These are phyloP conservation scores for Chelidonichthys spinosus DNA, from an alignment of 2,797 vertebrate genomes.

Conservation along the genomic window DNA sequence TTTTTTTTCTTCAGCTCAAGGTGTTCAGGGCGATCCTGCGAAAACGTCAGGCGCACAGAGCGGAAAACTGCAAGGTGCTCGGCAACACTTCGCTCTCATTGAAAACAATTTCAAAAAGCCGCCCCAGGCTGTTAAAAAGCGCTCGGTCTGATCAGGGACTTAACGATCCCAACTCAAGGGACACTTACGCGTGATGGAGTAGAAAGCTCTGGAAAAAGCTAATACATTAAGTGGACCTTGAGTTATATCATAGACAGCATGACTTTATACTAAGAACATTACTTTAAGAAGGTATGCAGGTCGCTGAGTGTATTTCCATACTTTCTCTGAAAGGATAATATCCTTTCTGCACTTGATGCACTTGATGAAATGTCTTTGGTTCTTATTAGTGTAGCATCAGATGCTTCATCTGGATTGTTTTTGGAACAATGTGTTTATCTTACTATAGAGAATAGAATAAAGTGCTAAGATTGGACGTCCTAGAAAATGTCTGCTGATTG, in stretches of 20 bases:
- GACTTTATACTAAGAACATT: no score
- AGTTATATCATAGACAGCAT: not conserved
- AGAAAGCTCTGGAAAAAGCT: conserved; percentile 8
- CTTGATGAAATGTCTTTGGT: not conserved
- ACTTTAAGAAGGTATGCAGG: not conserved
- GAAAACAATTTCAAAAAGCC: no score
- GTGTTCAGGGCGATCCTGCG: no score
- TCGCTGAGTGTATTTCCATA: not conserved
- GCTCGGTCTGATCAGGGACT: no score
- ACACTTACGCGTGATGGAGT: not conserved
- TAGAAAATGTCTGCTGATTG: not conserved
- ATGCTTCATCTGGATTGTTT: not conserved
- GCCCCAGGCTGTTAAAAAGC: no score
- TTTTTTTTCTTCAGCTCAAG: no score
- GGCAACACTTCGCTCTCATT: no score
- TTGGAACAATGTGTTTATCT: not conserved
- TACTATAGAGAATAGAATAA: not conserved
- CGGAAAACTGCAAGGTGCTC: no score
- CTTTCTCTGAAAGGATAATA: not conserved
- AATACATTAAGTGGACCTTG: not conserved
- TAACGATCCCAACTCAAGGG: not conserved
- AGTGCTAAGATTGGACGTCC: not conserved
- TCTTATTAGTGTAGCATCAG: not conserved
- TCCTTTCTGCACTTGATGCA: not conserved
- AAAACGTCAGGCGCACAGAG: no score